Conservation (phyloP, 92 coral and sea anemone species). For the Porites lobata region DNA sequence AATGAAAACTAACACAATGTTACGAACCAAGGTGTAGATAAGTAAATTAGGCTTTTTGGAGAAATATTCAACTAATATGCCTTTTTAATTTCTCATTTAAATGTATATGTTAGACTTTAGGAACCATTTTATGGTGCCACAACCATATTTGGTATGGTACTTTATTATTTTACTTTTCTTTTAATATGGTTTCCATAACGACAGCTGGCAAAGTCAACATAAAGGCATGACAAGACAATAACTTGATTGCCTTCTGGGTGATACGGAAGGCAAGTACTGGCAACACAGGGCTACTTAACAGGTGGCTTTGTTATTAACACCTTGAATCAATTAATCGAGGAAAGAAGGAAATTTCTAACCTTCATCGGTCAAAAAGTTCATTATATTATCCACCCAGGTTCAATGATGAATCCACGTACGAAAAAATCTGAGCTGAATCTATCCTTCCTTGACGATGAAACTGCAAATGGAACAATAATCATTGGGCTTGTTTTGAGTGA, state of each 20-base stretch:
- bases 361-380: background rate
- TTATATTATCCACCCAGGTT: background rate
- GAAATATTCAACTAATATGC: background rate
- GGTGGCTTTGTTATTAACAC: background rate
- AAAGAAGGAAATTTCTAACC: background rate
- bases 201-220: no score
- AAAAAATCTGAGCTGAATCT: background rate
- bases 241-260: background rate
- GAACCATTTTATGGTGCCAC: background rate
- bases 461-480: background rate
- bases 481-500: slow-evolving; percentile 4
- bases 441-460: background rate
- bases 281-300: background rate
- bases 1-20: no score
- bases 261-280: background rate
- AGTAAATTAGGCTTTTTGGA: no score
- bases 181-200: background rate
- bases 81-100: no score
- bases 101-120: no score
- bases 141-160: background rate
- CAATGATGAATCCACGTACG: background rate
- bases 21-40: no score
- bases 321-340: background rate
- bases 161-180: background rate
- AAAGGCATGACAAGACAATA: background rate